Conservation (phyloP, 2,888 invertebrate genomes). For the Ariolimax columbianus region DNA sequence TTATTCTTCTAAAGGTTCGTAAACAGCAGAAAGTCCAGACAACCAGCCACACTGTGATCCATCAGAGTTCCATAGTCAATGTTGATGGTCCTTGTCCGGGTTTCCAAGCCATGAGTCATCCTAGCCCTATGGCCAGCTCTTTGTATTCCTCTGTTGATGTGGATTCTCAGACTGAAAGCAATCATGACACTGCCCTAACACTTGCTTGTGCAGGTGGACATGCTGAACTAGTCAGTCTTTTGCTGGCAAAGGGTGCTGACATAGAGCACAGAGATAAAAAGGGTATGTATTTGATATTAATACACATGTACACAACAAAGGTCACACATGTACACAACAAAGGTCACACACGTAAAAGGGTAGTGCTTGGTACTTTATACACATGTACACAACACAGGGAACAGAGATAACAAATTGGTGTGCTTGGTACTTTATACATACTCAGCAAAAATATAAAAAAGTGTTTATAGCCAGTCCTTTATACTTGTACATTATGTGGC, state of each 20-base stretch:
- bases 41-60: conserved; percentile 32
- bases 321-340: too few species aligned
- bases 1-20: conserved; percentile 31
- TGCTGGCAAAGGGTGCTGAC: conserved; percentile 94
- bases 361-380: too few species aligned
- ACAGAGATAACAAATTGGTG: too few species aligned
- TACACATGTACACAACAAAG: too few species aligned
- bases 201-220: conserved; percentile 96
- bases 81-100: conserved; percentile 27
- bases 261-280: conserved; percentile 99
- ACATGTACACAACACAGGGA: too few species aligned
- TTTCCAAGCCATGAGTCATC: conserved; percentile 19
- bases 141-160: conserved; percentile 84
- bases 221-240: conserved; percentile 94
- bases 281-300: conserved; percentile 69
- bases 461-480: too few species aligned
- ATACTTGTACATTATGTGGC: too few species aligned
- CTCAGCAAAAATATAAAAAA: too few species aligned
- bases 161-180: conserved; percentile 98
- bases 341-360: too few species aligned
- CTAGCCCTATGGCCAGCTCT: conserved; percentile 50
- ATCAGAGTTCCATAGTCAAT: conserved; percentile 41
- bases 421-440: too few species aligned
- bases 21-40: conserved; percentile 46
- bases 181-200: conserved; percentile 98